Percentiles rank a stretch among this genome's conserved stretches.
Conservation (phyloP, 2,888 invertebrate genomes). For the Melinaea menophilus region DNA sequence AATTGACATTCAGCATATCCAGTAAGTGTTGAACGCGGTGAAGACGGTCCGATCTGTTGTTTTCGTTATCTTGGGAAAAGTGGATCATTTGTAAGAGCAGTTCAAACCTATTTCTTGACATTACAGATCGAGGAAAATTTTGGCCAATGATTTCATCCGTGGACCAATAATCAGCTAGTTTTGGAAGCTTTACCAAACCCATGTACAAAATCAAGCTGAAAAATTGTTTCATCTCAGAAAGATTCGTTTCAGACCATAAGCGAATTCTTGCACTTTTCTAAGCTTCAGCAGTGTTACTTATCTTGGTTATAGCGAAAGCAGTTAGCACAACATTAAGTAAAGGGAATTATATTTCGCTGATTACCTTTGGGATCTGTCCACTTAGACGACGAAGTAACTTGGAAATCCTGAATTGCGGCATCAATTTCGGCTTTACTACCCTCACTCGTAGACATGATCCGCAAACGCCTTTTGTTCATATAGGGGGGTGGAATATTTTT, state of each 20-base stretch:
- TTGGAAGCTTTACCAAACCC: constrained; percentile 40
- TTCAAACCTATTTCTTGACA: constrained; percentile 41
- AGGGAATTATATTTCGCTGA: constrained; percentile 33
- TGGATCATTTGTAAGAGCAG: constrained; percentile 41
- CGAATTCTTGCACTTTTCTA: constrained; percentile 31
- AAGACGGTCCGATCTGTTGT: constrained; percentile 36
- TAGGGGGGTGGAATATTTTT: constrained; percentile 27
- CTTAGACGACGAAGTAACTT: constrained; percentile 25
- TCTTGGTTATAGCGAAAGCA: constrained; percentile 31
- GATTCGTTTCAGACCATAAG: constrained; percentile 35
- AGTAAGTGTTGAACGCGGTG: constrained; percentile 33
- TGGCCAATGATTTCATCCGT: constrained; percentile 33
- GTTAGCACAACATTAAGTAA: constrained; percentile 35
- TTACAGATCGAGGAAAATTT: constrained; percentile 35
- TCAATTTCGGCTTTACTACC: constrained; percentile 29
- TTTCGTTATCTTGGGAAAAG: constrained; percentile 40
- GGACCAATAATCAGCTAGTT: constrained; percentile 41
- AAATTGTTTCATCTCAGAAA: constrained; percentile 39
- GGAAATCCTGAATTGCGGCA: constrained; percentile 26
- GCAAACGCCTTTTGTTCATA: constrained; percentile 20
- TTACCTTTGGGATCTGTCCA: constrained; percentile 35
- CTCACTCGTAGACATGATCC: constrained; percentile 26
- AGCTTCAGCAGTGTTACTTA: constrained; percentile 28
- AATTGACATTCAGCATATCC: constrained; percentile 38
- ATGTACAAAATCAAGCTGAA: constrained; percentile 41